These are phyloP conservation scores for Silurus glanis DNA, from an alignment of 2,113 vertebrate genomes.

Conservation along the genomic window DNA sequence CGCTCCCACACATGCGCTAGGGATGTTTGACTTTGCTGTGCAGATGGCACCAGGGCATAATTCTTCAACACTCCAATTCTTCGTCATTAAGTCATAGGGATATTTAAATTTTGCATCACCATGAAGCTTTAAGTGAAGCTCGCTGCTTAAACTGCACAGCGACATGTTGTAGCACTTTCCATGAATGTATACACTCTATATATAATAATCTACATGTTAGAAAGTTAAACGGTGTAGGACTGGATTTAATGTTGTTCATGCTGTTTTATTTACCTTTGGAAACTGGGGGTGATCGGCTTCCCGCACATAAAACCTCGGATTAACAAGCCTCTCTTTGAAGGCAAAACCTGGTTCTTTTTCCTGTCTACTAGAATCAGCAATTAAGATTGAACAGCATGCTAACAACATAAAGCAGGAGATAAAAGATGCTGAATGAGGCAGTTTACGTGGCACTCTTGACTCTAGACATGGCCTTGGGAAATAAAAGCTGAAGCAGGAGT, in stretches of 20 bases:
- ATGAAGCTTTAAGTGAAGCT: background rate
- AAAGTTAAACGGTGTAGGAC: constrained; percentile 2
- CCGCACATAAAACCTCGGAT: constrained; percentile 48
- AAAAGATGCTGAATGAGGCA: constrained; percentile 38
- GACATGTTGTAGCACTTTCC: background rate
- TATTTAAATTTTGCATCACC: constrained; percentile 1
- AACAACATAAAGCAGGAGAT: background rate
- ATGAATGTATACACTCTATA: background rate
- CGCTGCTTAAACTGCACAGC: background rate
- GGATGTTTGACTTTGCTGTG: background rate
- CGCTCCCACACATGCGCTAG: background rate
- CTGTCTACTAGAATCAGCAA: constrained; percentile 41
- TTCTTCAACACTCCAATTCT: background rate
- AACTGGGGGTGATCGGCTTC: constrained; percentile 52
- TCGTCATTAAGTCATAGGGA: background rate
- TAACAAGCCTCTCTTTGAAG: constrained; percentile 62
- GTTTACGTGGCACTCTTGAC: constrained; percentile 31
- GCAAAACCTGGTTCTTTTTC: constrained; percentile 21
- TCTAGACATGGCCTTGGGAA: constrained; percentile 15
- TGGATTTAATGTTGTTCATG: constrained; percentile 39
- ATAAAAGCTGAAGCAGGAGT: constrained; percentile 35
- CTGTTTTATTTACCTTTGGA: constrained; percentile 52
- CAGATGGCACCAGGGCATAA: background rate
- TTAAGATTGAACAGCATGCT: constrained; percentile 45
- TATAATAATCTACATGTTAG: background rate